Base-by-base conservation (phyloP, 2,888 invertebrate genomes). In the Mimas tiliae region DNA sequence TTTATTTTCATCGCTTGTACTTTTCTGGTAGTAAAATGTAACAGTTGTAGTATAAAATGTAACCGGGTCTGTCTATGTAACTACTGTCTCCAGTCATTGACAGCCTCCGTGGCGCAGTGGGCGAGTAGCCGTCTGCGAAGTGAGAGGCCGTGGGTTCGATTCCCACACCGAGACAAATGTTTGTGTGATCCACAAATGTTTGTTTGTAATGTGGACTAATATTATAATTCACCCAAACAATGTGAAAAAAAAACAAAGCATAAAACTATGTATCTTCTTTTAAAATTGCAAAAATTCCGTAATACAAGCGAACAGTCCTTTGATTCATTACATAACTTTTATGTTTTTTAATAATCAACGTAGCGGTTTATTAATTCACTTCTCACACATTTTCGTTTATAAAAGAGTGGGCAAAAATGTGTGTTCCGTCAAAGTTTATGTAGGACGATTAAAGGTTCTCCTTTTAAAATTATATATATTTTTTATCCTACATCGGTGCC, bases 391-490 rank as follows among this genome's bases (percentile, higher is more conserved):
- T 72, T 70, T 50, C 68, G 71, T 67, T 67, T 21, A 65, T 67
- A 72, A 70, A 67, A 53, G 64, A 55, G 55, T 62, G 55, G 19
- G 66, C 65, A 68, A 64, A 67, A 69, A 19, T 42, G 47, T 69
- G 71, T 71, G 68, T 74, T 62, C 70, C 67, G 70, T 63, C 66
- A 69, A 76, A 73, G 68, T 74, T 69, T 63, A 64, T 63, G 62
- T 62, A 63, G 50, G 51, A 33, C 19, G 52, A 63, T 16, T 63
- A 65, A 67, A 68, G 66, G 74, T 71, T 65, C 68, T 72, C 68
- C 73, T 74, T 64, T 12, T 55, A 70, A 75, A 80, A 78, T 76
- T 74, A 80, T 81, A 77, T 72, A 75, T 81, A 80, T 76, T 74
- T 69, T 70, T 66, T 69, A 53, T 16, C 55, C 50, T n/a, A 38